Evolutionary conservation across 2,113 vertebrate genomes (phyloP).

Genomic region (Petrocephalus microphthalmus): DNA sequence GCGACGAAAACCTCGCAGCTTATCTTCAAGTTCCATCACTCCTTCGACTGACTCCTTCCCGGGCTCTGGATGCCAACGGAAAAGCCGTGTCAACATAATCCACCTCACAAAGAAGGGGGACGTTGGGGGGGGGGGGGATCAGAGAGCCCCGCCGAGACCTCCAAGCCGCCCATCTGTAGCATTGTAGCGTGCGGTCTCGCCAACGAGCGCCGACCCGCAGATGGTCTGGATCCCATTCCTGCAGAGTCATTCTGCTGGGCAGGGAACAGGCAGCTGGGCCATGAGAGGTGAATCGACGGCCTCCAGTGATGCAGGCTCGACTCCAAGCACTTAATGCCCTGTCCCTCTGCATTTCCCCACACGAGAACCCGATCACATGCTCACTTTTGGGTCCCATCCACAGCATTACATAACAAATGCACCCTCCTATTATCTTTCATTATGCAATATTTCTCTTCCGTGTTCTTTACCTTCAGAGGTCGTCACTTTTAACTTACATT

Average conservation of each 20-base stretch:
- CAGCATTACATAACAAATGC: not conserved
- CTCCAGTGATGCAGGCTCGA: not conserved
- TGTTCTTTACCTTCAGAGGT: not conserved
- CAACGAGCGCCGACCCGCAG: conserved; percentile 70
- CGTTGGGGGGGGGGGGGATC: not conserved
- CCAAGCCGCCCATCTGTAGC: conserved; percentile 43
- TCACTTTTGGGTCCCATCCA: not conserved
- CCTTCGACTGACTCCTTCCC: not conserved
- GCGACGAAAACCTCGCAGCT: not conserved
- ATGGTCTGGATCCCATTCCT: conserved; percentile 65
- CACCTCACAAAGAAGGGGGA: not conserved
- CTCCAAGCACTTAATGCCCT: not conserved
- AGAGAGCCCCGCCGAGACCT: not conserved
- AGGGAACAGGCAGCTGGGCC: conserved; percentile 68
- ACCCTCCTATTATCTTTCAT: conserved; percentile 41
- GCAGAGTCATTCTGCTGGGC: conserved; percentile 63
- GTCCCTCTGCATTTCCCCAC: not conserved
- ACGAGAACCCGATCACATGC: not conserved
- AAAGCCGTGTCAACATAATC: not conserved
- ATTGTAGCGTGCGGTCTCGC: conserved; percentile 60
- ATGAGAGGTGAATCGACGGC: conserved; percentile 24
- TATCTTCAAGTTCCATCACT: not conserved
- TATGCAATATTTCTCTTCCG: conserved; percentile 10
- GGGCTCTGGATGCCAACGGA: not conserved
- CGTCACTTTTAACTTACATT: not conserved